Conservation (phyloP, 2,888 invertebrate species). For the Nomada ruficornis region DNA sequence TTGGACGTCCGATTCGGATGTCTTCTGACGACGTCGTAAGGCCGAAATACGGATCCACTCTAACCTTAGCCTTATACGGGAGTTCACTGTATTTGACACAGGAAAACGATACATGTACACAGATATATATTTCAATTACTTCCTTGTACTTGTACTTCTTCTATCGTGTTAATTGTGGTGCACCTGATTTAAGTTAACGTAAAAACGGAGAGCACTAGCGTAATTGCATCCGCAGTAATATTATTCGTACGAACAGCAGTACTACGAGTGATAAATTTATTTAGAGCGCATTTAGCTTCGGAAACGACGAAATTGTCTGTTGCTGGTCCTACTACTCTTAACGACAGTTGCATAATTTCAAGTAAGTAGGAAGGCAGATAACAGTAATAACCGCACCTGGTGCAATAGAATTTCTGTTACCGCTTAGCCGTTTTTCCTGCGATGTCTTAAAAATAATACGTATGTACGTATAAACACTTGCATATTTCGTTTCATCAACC, state of each 20-base stretch:
- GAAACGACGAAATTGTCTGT: background rate
- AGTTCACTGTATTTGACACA: background rate
- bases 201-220: too few relatives aligned
- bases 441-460: too few relatives aligned
- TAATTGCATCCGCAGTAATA: too few relatives aligned
- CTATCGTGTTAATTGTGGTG: too few relatives aligned
- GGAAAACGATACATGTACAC: background rate
- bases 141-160: background rate
- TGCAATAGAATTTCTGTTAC: conserved; percentile 45
- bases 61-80: background rate
- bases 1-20: too few relatives aligned
- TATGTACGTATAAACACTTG: too few relatives aligned
- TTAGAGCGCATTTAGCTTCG: background rate
- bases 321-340: background rate
- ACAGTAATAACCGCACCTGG: conserved; percentile 40
- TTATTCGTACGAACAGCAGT: too few relatives aligned
- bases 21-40: too few relatives aligned
- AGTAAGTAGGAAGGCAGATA: conserved; percentile 22
- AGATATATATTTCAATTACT: background rate
- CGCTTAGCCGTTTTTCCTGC: conserved; percentile 14
- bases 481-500: too few relatives aligned
- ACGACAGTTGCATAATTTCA: conserved; percentile 27
- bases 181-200: too few relatives aligned
- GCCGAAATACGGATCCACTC: too few relatives aligned
- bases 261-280: background rate